Percentiles rank a stretch among this genome's conserved stretches.
These are phyloP conservation scores for Laothoe populi DNA, from an alignment of 2,888 invertebrate genomes.

Conservation along the genomic window DNA sequence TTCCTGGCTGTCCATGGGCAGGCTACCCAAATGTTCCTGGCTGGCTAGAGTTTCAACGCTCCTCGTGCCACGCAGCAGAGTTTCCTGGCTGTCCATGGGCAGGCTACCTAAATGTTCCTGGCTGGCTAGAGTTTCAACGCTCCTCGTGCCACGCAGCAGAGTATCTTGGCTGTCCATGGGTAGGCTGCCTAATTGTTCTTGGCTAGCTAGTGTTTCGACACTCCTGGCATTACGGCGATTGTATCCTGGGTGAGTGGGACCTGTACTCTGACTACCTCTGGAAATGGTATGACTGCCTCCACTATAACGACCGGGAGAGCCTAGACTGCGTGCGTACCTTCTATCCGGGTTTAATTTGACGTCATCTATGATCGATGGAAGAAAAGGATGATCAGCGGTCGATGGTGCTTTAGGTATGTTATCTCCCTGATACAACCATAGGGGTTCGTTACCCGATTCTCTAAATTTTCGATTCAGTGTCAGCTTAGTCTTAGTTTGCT, in stretches of 20 bases:
- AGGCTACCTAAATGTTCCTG: not conserved
- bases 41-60: conserved; percentile 23
- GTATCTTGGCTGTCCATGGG: conserved; percentile 1
- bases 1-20: conserved; percentile 9
- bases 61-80: not conserved
- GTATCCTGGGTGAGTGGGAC: conserved; percentile 56
- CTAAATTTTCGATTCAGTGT: conserved; percentile 43
- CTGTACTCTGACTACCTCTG: conserved; percentile 47
- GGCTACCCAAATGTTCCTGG: conserved; percentile 25
- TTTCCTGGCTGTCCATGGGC: conserved; percentile 6
- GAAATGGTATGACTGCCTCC: conserved; percentile 46
- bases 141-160: not conserved
- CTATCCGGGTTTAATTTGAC: conserved; percentile 31
- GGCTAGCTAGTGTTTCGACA: not conserved
- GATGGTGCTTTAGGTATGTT: conserved; percentile 32
- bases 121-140: not conserved
- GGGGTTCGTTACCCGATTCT: conserved; percentile 38
- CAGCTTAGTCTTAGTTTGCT: conserved; percentile 39
- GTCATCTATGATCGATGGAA: conserved; percentile 37
- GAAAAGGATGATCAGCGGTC: conserved; percentile 34
- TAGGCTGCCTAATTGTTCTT: not conserved
- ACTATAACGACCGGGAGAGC: conserved; percentile 47
- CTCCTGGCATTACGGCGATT: conserved; percentile 56
- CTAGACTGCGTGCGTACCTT: conserved; percentile 37
- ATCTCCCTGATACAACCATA: conserved; percentile 31